Percentiles rank a stretch among this genome's conserved stretches.
Conservation (phyloP, 92 coral and sea anemone genomes). For the Isaurus tuberculatus region DNA sequence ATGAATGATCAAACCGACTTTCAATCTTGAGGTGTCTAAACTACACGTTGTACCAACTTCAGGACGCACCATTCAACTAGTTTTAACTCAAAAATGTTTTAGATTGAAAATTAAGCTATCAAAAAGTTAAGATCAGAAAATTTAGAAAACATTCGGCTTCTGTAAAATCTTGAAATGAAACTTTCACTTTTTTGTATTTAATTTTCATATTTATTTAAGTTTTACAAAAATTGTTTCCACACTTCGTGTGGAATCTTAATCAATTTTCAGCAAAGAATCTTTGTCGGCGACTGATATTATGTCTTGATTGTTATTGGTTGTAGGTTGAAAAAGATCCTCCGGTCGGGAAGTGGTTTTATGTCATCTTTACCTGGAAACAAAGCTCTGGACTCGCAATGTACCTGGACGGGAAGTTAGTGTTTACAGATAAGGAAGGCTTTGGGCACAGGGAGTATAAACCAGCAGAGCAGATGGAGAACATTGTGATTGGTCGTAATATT, state of each 20-base stretch:
- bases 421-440: conserved; percentile 75
- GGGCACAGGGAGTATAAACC: conserved; percentile 69
- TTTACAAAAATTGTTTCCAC: background rate
- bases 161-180: background rate
- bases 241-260: background rate
- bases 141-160: background rate
- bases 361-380: conserved; percentile 79
- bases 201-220: background rate
- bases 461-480: conserved; percentile 65
- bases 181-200: background rate
- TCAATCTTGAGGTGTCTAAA: too few relatives aligned
- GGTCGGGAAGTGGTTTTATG: conserved; percentile 83
- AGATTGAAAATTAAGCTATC: too few relatives aligned
- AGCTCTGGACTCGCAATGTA: conserved; percentile 75
- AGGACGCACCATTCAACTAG: too few relatives aligned
- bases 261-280: too few relatives aligned
- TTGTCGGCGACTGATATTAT: background rate
- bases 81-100: too few relatives aligned
- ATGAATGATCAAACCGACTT: too few relatives aligned
- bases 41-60: too few relatives aligned
- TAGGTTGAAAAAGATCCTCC: conserved; percentile 82
- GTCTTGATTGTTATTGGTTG: background rate
- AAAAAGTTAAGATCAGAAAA: too few relatives aligned
- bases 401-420: conserved; percentile 69
- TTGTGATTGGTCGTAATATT: conserved; percentile 86